Evolutionary conservation across 2,888 invertebrate species (phyloP).

Genomic region (Coleophora deauratella): DNA sequence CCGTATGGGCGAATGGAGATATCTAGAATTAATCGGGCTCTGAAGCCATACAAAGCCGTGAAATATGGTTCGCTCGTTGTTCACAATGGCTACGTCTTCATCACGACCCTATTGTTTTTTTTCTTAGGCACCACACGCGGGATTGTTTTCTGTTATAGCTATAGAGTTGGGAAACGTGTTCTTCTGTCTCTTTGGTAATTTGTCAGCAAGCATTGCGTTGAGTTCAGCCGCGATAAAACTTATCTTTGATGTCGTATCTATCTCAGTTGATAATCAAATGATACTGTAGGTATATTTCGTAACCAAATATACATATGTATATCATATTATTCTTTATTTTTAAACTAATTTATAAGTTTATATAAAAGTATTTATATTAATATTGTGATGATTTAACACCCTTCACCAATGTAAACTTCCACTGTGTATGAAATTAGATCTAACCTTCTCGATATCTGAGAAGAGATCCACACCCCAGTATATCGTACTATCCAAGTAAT

Average conservation of each 20-base stretch:
- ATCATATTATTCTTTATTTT: too few relatives aligned
- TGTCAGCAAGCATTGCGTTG: conserved; percentile 35
- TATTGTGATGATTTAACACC: too few relatives aligned
- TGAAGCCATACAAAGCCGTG: conserved; percentile 68
- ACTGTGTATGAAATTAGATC: too few relatives aligned
- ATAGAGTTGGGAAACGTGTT: conserved; percentile 61
- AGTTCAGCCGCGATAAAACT: conserved; percentile 30
- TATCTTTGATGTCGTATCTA: conserved; percentile 13
- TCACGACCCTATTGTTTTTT: conserved; percentile 71
- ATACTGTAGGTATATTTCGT: too few relatives aligned
- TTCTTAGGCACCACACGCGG: conserved; percentile 58
- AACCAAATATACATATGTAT: too few relatives aligned
- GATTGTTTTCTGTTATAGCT: conserved; percentile 65
- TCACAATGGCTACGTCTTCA: conserved; percentile 74
- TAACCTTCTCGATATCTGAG: too few relatives aligned
- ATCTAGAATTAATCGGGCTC: conserved; percentile 72
- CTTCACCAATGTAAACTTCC: too few relatives aligned
- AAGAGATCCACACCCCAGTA: too few relatives aligned
- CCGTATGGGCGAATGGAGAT: conserved; percentile 67
- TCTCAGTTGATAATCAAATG: not conserved
- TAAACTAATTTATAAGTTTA: too few relatives aligned
- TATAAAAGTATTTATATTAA: too few relatives aligned
- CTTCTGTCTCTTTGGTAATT: conserved; percentile 45
- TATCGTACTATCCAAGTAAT: too few relatives aligned
- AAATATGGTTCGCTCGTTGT: conserved; percentile 68